These are phyloP conservation scores for Seriola aureovittata DNA, from an alignment of 2,113 vertebrate genomes.

Conservation along the genomic window DNA sequence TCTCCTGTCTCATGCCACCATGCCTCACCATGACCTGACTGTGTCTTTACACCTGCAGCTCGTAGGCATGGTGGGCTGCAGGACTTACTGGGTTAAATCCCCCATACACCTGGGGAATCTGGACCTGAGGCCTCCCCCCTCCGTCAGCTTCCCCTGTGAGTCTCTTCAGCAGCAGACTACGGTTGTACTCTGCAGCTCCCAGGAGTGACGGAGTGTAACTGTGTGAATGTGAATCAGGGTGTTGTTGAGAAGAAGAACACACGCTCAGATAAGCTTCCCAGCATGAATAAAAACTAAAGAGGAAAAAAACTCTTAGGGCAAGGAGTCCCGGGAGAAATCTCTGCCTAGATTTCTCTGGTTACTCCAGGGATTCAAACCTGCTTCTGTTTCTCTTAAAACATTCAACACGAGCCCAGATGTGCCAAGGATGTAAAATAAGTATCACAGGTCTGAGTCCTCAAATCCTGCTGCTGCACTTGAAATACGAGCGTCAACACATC, in stretches of 20 bases:
- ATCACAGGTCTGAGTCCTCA: not conserved
- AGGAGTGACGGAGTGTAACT: slow-evolving; percentile 47
- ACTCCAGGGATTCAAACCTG: slow-evolving; percentile 43
- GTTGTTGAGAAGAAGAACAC: slow-evolving; percentile 47
- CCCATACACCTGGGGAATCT: not conserved
- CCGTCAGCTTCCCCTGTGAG: slow-evolving; percentile 26
- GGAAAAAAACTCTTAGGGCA: not conserved
- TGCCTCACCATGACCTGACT: too few species aligned
- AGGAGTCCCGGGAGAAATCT: slow-evolving; percentile 44
- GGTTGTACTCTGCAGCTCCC: slow-evolving; percentile 58
- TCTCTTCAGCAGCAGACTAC: slow-evolving; percentile 12
- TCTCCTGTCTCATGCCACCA: not conserved
- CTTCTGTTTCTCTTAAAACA: slow-evolving; percentile 15
- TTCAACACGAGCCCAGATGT: slow-evolving; percentile 8
- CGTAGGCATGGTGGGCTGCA: too few species aligned
- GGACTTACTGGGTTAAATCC: not conserved
- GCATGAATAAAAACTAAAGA: slow-evolving; percentile 39
- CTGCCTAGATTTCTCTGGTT: slow-evolving; percentile 8
- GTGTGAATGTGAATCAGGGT: slow-evolving; percentile 61
- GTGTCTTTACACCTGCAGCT: too few species aligned
- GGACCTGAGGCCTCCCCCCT: slow-evolving; percentile 8
- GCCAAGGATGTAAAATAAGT: not conserved
- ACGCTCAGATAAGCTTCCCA: slow-evolving; percentile 40
- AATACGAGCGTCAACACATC: not conserved
- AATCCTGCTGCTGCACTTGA: not conserved